phyloP scores from a whole-genome alignment of 2,797 vertebrate genomes.

The Macroramphosus scolopax region DNA sequence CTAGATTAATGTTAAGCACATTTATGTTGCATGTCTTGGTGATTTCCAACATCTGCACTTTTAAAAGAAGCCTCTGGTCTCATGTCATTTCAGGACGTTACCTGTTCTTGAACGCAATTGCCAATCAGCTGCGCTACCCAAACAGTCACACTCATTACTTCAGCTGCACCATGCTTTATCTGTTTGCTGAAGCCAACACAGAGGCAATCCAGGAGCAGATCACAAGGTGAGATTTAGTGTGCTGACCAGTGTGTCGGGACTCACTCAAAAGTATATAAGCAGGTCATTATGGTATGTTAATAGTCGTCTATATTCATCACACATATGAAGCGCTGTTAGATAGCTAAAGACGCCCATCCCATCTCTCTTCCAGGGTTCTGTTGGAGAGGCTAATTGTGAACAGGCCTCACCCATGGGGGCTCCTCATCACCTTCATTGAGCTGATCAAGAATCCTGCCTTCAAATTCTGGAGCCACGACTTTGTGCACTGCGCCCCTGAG shows the following conservation, averaged over 20 bases:
- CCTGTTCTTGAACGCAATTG: constrained; percentile 97
- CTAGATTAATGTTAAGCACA: too few species aligned
- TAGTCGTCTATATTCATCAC: too few species aligned
- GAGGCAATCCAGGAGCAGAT: constrained; percentile 99
- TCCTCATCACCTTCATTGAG: constrained; percentile 99
- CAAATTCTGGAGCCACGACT: constrained; percentile 99
- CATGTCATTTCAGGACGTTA: constrained; percentile 85
- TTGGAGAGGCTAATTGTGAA: constrained; percentile 98
- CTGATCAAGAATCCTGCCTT: constrained; percentile 99
- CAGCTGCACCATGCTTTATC: constrained; percentile 98
- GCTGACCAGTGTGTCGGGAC: not conserved
- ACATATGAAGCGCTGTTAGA: not conserved
- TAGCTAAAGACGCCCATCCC: not conserved
- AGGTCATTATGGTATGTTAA: not conserved
- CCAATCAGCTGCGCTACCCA: constrained; percentile 98
- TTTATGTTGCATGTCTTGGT: too few species aligned
- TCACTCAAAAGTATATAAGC: not conserved
- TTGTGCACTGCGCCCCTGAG: constrained; percentile 99
- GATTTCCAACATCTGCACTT: not conserved
- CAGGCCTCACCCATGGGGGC: constrained; percentile 98
- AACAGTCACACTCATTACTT: constrained; percentile 99
- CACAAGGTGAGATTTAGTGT: constrained; percentile 82
- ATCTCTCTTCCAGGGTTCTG: constrained; percentile 82
- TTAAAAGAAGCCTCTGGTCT: too few species aligned
- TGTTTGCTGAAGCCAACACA: constrained; percentile 97